Evolutionary conservation across 2,888 invertebrate genomes (phyloP), one percentile per base, ranked within the genome.

Genomic region (Cancer borealis): DNA sequence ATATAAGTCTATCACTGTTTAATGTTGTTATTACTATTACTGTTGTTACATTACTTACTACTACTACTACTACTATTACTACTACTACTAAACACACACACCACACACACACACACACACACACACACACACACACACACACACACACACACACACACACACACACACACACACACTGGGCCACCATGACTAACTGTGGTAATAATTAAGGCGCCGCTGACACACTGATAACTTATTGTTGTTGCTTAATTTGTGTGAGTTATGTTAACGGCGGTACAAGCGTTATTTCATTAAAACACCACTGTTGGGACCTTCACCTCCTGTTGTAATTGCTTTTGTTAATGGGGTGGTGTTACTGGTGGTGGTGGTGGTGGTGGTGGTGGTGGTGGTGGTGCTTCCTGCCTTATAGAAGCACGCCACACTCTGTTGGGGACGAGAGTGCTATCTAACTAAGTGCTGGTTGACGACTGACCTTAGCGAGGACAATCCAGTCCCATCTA

Each of bases 141-240:
- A 0, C 54, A 66, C 66, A 66, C n/a, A 66, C n/a, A 66, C 66
- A n/a, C 66, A 66, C 66, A 66, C n/a, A n/a, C 66, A 54, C 54
- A 54, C 54, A 54, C 54, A 54, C 54, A 54, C 39, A 39, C 39
- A 39, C 39, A 39, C 39, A 39, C 39, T 39, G 39, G 39, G 39
- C 39, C 39, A 17, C 54, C 66, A 66, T n/a, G 66, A 66, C 66
- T 66, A 66, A 66, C 66, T 21, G 66, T 66, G n/a, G 66, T 66
- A 66, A 66, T 66, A 66, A 66, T 66, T 66, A 66, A 66, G 21
- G 66, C 66, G n/a, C 66, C 66, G 66, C 66, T n/a, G 66, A 66
- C 66, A 66, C 66, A 66, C 66, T n/a, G 66, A 66, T 66, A n/a
- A 66, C n/a, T n/a, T n/a, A n/a, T n/a, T 66, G n/a, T 66, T 66